phyloP scores from a whole-genome alignment of 1,140 invertebrate genomes.

The Pteromalus puparum region DNA sequence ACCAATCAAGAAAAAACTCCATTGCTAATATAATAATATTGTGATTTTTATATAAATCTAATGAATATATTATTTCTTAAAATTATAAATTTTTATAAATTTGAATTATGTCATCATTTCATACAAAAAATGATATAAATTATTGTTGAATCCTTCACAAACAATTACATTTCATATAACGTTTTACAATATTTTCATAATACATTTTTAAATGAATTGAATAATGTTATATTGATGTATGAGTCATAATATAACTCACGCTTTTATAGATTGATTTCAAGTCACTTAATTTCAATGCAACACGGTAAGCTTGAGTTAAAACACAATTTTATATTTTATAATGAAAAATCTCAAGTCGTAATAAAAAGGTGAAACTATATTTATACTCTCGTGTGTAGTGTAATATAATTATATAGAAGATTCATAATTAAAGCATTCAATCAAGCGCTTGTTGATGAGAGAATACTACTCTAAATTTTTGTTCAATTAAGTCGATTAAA shows the following conservation, averaged over 20 bases:
- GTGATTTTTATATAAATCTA: conserved; percentile 12
- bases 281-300: neutral
- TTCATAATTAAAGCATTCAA: neutral
- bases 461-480: neutral
- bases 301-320: too few relatives aligned
- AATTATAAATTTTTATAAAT: neutral
- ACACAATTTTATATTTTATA: too few relatives aligned
- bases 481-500: neutral
- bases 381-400: too few relatives aligned
- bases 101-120: neutral
- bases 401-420: neutral
- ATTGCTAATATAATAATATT: neutral
- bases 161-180: neutral
- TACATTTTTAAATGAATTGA: neutral
- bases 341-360: too few relatives aligned
- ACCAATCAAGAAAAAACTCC: neutral
- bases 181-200: neutral
- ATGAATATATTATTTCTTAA: neutral
- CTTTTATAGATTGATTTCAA: neutral
- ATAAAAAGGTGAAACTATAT: too few relatives aligned
- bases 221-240: neutral
- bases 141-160: neutral
- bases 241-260: neutral
- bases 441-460: neutral
- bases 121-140: neutral